These are phyloP conservation scores for Eufriesea mexicana DNA, from an alignment of 1,140 invertebrate genomes.

Conservation along the genomic window DNA sequence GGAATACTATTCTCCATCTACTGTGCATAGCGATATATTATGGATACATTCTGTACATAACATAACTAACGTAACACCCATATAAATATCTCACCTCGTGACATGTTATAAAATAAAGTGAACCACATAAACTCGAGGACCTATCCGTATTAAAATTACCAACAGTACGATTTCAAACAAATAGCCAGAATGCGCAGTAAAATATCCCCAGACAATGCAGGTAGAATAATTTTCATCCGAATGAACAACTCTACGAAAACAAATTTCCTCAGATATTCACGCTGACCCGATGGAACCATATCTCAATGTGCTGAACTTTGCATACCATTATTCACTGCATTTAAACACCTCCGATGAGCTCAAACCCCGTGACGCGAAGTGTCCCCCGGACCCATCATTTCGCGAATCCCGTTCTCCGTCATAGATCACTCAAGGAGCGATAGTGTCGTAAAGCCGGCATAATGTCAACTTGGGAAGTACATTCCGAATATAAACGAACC, in stretches of 20 bases:
- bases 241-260: neutral
- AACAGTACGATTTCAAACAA: no score
- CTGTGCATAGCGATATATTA: no score
- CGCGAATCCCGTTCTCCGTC: neutral
- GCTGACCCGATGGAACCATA: neutral
- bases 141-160: no score
- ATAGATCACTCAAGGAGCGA: constrained; percentile 1
- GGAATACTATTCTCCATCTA: no score
- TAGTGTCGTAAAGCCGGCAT: constrained; percentile 27
- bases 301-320: neutral
- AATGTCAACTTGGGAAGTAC: neutral
- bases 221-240: neutral
- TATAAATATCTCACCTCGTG: no score
- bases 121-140: no score
- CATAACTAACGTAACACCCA: no score
- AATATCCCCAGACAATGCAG: no score
- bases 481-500: neutral
- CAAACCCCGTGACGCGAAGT: no score
- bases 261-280: neutral
- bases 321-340: neutral
- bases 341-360: neutral
- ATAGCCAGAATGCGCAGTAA: no score
- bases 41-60: no score
- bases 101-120: no score
- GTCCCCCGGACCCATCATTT: neutral